Conservation (phyloP, 2,797 vertebrate species). For the Ctenochaetus hawaiiensis region DNA sequence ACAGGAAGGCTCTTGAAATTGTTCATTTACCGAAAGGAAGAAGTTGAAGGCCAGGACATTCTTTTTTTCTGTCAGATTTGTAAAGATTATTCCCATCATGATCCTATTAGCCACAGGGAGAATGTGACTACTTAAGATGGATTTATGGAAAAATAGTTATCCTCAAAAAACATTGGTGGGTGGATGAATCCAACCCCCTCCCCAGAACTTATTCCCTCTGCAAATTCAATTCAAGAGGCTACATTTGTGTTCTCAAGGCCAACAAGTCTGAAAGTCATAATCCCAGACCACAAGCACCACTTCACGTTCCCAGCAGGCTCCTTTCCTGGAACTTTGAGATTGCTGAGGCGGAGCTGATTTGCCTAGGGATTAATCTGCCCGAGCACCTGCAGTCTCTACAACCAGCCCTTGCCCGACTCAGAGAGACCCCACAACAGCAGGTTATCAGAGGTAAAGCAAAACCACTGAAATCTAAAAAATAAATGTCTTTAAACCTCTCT, state of each 20-base stretch:
- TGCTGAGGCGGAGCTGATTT: conserved; percentile 82
- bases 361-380: conserved; percentile 79
- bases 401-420: conserved; percentile 38
- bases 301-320: conserved; percentile 81
- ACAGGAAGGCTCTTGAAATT: conserved; percentile 87
- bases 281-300: conserved; percentile 83
- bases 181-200: conserved; percentile 67
- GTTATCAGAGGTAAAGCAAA: conserved; percentile 47
- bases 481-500: neutral
- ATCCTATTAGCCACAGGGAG: conserved; percentile 88
- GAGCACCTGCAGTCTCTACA: conserved; percentile 79
- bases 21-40: conserved; percentile 88
- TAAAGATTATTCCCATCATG: conserved; percentile 88
- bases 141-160: conserved; percentile 87
- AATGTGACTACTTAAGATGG: conserved; percentile 89
- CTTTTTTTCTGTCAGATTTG: conserved; percentile 88
- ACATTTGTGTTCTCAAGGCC: conserved; percentile 81
- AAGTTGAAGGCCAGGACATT: conserved; percentile 88
- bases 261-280: conserved; percentile 84
- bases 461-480: conserved; percentile 14
- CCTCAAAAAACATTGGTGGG: conserved; percentile 71
- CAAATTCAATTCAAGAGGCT: conserved; percentile 79
- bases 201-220: conserved; percentile 64
- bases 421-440: conserved; percentile 36
- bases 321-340: conserved; percentile 79